These are phyloP conservation scores for Eclectus roratus DNA, from an alignment of 2,113 vertebrate genomes.

Conservation along the genomic window DNA sequence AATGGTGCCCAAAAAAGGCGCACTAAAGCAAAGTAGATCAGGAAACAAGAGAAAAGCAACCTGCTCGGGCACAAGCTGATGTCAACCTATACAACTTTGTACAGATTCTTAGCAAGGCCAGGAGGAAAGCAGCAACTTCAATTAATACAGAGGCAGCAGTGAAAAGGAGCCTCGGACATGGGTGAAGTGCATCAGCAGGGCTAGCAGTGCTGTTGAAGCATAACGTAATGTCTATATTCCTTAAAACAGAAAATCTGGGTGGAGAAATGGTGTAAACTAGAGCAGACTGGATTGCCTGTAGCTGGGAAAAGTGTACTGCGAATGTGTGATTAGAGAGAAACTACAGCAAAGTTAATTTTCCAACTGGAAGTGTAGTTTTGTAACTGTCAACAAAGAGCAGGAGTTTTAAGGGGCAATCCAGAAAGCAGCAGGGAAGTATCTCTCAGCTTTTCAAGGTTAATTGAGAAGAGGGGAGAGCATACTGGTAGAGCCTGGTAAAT, in stretches of 20 bases:
- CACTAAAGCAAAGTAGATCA: not conserved
- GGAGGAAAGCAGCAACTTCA: not conserved
- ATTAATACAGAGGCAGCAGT: not conserved
- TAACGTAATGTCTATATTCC: not conserved
- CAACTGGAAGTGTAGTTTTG: slow-evolving; percentile 12
- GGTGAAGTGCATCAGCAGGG: not conserved
- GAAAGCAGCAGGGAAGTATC: slow-evolving; percentile 59
- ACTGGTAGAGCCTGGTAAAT: slow-evolving; percentile 17
- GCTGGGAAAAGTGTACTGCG: not conserved
- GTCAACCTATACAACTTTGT: not conserved
- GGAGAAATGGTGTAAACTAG: not conserved
- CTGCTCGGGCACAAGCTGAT: not conserved
- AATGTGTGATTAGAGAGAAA: slow-evolving; percentile 11
- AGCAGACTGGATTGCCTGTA: not conserved
- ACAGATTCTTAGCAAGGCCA: not conserved
- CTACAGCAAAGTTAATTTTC: slow-evolving; percentile 44
- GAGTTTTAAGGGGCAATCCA: slow-evolving; percentile 64
- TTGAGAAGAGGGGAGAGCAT: slow-evolving; percentile 43
- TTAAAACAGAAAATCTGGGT: not conserved
- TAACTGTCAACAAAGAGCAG: slow-evolving; percentile 49
- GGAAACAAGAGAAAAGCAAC: not conserved
- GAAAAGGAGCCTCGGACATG: not conserved
- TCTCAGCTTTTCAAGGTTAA: slow-evolving; percentile 69
- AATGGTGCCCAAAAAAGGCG: not conserved
- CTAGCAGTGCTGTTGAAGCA: not conserved